A percentile compares a stretch with the other conserved stretches of the same genome.
These are phyloP conservation scores for Nesometra sesokonis DNA, from an alignment of 35 echinoderm and acorn worm genomes.

Conservation along the genomic window DNA sequence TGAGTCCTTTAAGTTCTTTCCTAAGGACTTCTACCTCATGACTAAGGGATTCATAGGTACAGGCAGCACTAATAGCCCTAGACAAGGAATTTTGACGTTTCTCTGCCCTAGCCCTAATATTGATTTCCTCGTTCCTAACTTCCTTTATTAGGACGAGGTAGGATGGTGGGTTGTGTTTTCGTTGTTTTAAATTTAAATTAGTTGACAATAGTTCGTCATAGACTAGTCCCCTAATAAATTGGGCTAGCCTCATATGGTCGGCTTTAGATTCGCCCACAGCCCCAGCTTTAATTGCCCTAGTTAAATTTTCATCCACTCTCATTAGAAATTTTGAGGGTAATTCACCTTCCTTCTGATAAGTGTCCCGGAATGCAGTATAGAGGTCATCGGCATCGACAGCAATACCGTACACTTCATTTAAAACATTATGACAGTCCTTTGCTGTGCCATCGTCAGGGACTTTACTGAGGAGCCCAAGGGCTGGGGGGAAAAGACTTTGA, in stretches of 20 bases:
- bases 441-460: neutral
- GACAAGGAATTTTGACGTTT: neutral
- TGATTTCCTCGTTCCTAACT: neutral
- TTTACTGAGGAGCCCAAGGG: neutral
- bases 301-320: neutral
- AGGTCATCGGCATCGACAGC: neutral
- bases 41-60: neutral
- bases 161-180: neutral
- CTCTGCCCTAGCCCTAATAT: neutral
- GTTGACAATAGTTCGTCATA: neutral
- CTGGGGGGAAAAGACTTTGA: neutral
- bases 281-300: conserved; percentile 6
- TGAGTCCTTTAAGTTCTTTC: neutral
- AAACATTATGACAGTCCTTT: neutral
- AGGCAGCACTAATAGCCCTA: neutral
- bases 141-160: neutral
- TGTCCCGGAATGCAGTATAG: conserved; percentile 10
- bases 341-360: conserved; percentile 7
- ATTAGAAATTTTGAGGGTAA: conserved; percentile 4
- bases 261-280: neutral
- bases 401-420: neutral
- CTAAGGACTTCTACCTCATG: neutral
- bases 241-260: neutral
- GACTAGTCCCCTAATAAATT: neutral
- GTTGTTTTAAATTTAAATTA: neutral